Conservation (phyloP, 2,113 vertebrate genomes). For the Chloebia gouldiae region DNA sequence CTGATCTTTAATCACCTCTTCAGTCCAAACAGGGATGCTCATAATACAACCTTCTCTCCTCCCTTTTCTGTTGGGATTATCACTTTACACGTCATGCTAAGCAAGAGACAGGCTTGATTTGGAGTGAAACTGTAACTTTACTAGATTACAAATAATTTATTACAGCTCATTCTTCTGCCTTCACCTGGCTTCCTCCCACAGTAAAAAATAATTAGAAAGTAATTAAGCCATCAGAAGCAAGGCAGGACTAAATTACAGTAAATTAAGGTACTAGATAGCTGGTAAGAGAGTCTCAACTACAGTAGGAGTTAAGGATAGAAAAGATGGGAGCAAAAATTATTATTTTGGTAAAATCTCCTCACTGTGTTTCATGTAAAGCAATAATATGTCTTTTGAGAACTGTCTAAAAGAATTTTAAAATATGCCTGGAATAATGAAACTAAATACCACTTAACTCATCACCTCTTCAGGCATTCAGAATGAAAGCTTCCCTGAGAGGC, state of each 20-base stretch:
- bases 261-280: neutral
- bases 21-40: neutral
- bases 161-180: neutral
- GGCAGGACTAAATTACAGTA: constrained; percentile 9
- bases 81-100: neutral
- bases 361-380: neutral
- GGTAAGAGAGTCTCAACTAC: neutral
- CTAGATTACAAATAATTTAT: constrained; percentile 5
- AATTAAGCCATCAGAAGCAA: constrained; percentile 45
- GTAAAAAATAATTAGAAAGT: constrained; percentile 37
- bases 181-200: constrained; percentile 16
- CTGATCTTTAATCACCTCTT: neutral
- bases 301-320: neutral
- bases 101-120: neutral
- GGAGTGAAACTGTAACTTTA: neutral
- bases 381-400: neutral
- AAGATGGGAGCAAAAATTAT: neutral
- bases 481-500: neutral
- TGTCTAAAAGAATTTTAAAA: neutral
- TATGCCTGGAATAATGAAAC: neutral
- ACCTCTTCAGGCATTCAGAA: neutral
- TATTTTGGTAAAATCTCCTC: neutral
- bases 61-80: neutral
- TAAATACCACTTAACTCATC: neutral
- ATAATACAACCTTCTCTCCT: neutral